A percentile compares a stretch with the other conserved stretches of the same genome.
phyloP scores from a whole-genome alignment of 1,140 invertebrate species.

The Frieseomelitta varia region DNA sequence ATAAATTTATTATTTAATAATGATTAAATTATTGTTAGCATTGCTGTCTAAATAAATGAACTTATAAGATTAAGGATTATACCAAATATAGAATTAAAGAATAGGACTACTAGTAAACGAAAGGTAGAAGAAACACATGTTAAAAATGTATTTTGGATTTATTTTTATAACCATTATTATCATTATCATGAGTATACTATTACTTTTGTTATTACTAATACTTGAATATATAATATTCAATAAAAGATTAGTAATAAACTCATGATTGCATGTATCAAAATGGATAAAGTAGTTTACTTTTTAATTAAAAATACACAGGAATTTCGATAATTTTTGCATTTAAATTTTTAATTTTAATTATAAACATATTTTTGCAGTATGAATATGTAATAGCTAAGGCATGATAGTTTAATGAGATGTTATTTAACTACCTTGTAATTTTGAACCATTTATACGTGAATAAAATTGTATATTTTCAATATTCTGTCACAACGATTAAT shows the following conservation, averaged over 20 bases:
- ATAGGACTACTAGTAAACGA: slow-evolving; percentile 51
- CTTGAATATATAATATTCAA: slow-evolving; percentile 18
- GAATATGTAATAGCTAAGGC: slow-evolving; percentile 34
- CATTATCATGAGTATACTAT: slow-evolving; percentile 19
- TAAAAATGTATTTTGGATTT: slow-evolving; percentile 56
- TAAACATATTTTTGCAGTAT: slow-evolving; percentile 41
- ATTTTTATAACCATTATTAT: slow-evolving; percentile 32
- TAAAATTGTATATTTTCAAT: slow-evolving; percentile 19
- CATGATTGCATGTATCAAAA: slow-evolving; percentile 12
- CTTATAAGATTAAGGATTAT: slow-evolving; percentile 4
- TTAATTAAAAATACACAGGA: slow-evolving; percentile 56
- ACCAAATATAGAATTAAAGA: slow-evolving; percentile 20
- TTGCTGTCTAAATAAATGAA: background rate
- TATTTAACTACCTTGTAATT: slow-evolving; percentile 29
- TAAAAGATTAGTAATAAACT: slow-evolving; percentile 36
- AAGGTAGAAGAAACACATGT: slow-evolving; percentile 39
- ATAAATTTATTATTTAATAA: slow-evolving; percentile 10
- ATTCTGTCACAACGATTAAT: background rate
- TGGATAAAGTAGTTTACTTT: slow-evolving; percentile 32
- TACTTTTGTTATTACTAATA: slow-evolving; percentile 24
- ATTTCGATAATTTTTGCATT: slow-evolving; percentile 2
- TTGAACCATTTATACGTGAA: slow-evolving; percentile 1
- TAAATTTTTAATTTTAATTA: slow-evolving; percentile 30
- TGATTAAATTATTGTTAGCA: slow-evolving; percentile 1
- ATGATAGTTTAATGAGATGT: slow-evolving; percentile 35